A percentile compares a stretch with the other conserved stretches of the same genome.
Conservation (phyloP, 2,797 vertebrate genomes). For the Anomalospiza imberbis region DNA sequence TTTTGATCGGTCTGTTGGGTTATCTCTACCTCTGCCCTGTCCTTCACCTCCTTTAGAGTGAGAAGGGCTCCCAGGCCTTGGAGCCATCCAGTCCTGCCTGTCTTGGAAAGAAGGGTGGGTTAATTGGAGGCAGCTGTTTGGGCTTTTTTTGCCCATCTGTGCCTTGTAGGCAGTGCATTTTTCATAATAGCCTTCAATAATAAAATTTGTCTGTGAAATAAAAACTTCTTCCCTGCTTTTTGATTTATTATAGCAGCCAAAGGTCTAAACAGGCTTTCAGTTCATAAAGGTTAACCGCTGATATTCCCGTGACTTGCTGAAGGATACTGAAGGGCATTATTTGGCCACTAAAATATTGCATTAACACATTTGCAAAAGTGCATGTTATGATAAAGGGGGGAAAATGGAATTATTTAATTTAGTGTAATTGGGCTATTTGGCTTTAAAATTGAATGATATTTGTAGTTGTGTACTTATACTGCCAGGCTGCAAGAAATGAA, state of each 20-base stretch:
- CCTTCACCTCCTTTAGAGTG: neutral
- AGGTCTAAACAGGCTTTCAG: neutral
- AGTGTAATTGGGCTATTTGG: neutral
- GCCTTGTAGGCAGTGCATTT: neutral
- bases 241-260: neutral
- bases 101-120: neutral
- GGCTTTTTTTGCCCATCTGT: neutral
- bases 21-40: neutral
- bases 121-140: neutral
- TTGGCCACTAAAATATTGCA: neutral
- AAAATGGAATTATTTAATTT: neutral
- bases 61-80: neutral
- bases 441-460: neutral
- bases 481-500: neutral
- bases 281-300: neutral
- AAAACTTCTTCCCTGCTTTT: neutral
- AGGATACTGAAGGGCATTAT: neutral
- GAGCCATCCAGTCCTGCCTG: neutral
- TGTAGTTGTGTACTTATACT: neutral
- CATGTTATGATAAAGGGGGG: neutral
- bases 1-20: neutral
- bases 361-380: neutral
- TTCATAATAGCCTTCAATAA: neutral
- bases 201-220: neutral
- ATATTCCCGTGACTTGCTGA: neutral